Base-by-base conservation (phyloP, 2,888 invertebrate species). In the Scaptodrosophila latifasciaeformis region DNA sequence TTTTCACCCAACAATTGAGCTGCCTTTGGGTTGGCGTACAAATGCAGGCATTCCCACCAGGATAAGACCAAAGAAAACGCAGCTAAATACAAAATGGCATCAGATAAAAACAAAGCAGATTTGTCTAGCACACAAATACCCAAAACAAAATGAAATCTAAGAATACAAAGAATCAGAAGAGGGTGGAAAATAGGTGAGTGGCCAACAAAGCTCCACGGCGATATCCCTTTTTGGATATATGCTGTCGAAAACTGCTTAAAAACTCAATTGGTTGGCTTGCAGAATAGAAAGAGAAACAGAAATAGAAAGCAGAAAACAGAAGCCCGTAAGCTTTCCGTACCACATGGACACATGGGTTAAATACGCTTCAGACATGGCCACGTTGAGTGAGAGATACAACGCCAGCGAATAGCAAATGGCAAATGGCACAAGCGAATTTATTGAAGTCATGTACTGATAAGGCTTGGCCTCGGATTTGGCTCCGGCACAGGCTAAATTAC, bases 51-150 rank as follows among this genome's bases (percentile, higher is more conserved):
- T 77, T 77, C 77, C 77, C 77, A 77, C 77, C 77, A 80, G 77
- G 77, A 77, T 77, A 79, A 77, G 77, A 55, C 59, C 46, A 47
- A 47, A 17, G 15, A 10, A 27, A 47, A 47, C 34, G 24, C 19
- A 56, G 63, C 69, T 79, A 76, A 79, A 75, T 72, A 72, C 65
- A 59, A 65, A 81, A 62, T 62, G 70, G 70, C 70, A 77, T 77
- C 76, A 65, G 76, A 77, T 77, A 77, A 77, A 81, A 78, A 81
- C 76, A 76, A 81, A 79, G 80, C 81, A 76, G 76, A 81, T 77
- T 77, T 81, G 79, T 79, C 62, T 59, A 45, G 44, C 67, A 43
- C 44, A 27, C 50, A 52, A 48, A 44, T 40, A 44, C 45, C 47
- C n/a, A 42, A 45, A 37, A 51, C 40, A 18, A 31, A 34, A 37